Base-by-base conservation (phyloP, 1,140 invertebrate species). In the Drosophila carrolli region DNA sequence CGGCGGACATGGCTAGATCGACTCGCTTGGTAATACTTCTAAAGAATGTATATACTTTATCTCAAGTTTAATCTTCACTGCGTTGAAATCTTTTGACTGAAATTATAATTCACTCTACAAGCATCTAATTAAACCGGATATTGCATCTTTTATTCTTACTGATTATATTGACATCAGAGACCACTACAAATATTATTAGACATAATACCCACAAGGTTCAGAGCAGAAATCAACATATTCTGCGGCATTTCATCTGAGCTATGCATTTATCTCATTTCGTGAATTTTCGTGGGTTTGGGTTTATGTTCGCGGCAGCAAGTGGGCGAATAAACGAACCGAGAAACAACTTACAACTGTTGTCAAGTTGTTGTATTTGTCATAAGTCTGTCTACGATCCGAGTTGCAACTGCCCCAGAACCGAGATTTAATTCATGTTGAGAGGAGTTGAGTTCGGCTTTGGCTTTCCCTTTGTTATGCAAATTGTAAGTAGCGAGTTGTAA, bases 381-480 rank as follows among this genome's bases (percentile, higher is more conserved):
- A 59, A 57, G 60, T 65, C 48, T 38, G 59, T 16, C 43, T 23
- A 62, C 13, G 38, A 51, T 70, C 32, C 38, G 35, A 55, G 61
- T 67, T 66, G 66, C 61, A 70, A 70, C 37, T 66, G 65, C 46
- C 47, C 32, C 29, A 67, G 38, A 50, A 65, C 63, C 57, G 5
- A 54, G 47, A 7, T 32, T n/a, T 0, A 63, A 47, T 54, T 47
- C 5, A 38, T 44, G 67, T 71, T 65, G 67, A 71, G 67, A 71
- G 65, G 19, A 59, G 37, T 16, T 16, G 13, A 16, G 63, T n/a
- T 50, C n/a, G 19, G n/a, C 10, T 29, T 41, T 16, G 16, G 38
- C 11, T 32, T 70, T 37, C 19, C 27, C 5, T 13, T 51, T 73
- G 67, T 72, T 73, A 73, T 73, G 67, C 70, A 72, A 73, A 73